These are phyloP conservation scores for Apolygus lucorum DNA, from an alignment of 1,140 invertebrate species.

Conservation along the genomic window DNA sequence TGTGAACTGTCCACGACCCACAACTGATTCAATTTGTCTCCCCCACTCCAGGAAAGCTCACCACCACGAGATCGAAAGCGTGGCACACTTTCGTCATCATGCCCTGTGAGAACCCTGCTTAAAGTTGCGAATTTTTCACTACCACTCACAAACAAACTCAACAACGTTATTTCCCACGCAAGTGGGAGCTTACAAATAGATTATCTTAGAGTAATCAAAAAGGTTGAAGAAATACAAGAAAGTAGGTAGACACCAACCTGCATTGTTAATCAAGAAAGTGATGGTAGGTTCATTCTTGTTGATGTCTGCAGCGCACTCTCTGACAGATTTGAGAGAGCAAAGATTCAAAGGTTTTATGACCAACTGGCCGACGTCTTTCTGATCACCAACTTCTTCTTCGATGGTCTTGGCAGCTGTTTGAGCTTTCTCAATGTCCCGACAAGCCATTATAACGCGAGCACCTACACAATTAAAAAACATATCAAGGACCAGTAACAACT, in stretches of 20 bases:
- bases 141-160: no score
- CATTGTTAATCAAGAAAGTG: slow-evolving; percentile 72
- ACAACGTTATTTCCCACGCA: no score
- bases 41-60: no score
- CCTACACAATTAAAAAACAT: slow-evolving; percentile 28
- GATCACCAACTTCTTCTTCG: slow-evolving; percentile 38
- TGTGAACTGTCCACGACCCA: no score
- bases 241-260: slow-evolving; percentile 41
- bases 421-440: slow-evolving; percentile 48
- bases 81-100: no score
- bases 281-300: slow-evolving; percentile 50
- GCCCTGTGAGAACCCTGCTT: no score
- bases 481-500: no score
- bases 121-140: neutral
- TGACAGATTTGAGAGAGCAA: slow-evolving; percentile 58
- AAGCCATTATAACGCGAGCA: slow-evolving; percentile 55
- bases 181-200: no score
- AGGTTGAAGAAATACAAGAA: neutral
- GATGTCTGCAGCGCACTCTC: slow-evolving; percentile 56
- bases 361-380: slow-evolving; percentile 47
- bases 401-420: slow-evolving; percentile 43
- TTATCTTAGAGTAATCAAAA: no score
- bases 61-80: no score
- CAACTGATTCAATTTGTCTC: no score
- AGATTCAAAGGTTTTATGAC: slow-evolving; percentile 57